Evolutionary conservation across 2,797 vertebrate species (phyloP).

Genomic region (Balearica regulorum): DNA sequence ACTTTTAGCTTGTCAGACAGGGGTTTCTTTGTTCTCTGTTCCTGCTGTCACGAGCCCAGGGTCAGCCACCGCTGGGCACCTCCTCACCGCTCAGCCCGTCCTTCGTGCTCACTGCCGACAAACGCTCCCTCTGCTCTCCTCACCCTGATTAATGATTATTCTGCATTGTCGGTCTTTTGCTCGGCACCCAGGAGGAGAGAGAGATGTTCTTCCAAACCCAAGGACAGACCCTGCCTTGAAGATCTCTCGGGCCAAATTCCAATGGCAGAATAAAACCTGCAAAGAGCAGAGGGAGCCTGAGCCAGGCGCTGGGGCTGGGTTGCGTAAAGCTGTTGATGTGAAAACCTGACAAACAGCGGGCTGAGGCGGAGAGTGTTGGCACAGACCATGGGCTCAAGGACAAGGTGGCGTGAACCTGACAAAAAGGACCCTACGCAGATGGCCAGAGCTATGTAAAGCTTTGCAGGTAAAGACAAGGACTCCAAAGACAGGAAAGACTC

Average conservation of each 20-base stretch:
- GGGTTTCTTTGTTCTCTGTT: not conserved
- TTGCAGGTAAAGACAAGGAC: not conserved
- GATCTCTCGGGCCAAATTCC: not conserved
- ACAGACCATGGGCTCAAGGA: not conserved
- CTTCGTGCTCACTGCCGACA: not conserved
- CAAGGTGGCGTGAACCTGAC: not conserved
- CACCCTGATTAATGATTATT: not conserved
- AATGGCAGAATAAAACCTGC: not conserved
- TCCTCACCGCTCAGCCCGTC: not conserved
- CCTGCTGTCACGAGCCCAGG: not conserved
- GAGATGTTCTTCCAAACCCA: not conserved
- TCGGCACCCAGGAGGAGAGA: not conserved
- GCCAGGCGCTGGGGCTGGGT: not conserved
- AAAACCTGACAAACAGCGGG: not conserved
- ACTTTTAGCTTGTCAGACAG: not conserved
- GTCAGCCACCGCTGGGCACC: not conserved
- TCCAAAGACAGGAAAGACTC: not conserved
- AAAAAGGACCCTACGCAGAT: not conserved
- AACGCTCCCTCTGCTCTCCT: not conserved
- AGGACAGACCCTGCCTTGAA: not conserved
- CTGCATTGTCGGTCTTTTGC: not conserved
- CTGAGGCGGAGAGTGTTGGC: not conserved
- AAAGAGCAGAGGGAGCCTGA: not conserved
- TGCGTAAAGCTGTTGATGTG: not conserved
- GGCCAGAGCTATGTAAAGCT: not conserved